These are phyloP conservation scores for Actinemys pallida DNA, from an alignment of 2,113 vertebrate species.

Conservation along the genomic window DNA sequence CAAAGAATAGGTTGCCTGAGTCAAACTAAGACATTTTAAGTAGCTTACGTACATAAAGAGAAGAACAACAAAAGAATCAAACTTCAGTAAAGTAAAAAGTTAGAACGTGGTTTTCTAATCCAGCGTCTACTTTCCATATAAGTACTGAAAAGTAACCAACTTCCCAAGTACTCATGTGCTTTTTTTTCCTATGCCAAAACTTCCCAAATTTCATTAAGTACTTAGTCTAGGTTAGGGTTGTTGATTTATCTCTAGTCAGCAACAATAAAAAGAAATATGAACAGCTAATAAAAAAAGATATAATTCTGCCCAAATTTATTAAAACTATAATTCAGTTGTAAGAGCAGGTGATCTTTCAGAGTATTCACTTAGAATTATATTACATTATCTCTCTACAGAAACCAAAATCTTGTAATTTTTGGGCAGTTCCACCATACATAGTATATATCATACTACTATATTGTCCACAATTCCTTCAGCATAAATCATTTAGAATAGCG, in stretches of 20 bases:
- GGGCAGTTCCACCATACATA: background rate
- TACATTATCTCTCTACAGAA: background rate
- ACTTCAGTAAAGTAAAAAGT: constrained; percentile 8
- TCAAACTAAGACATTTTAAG: background rate
- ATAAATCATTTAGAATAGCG: background rate
- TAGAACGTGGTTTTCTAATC: constrained; percentile 3
- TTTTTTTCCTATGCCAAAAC: constrained; percentile 15
- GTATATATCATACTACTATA: background rate
- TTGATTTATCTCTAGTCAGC: constrained; percentile 47
- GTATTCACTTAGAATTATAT: background rate
- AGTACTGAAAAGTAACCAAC: background rate
- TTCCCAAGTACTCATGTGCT: constrained; percentile 46
- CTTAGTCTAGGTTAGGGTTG: background rate
- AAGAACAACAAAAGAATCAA: background rate
- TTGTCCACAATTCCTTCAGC: background rate
- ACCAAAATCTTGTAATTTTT: background rate
- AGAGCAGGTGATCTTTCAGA: background rate
- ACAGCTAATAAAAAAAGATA: background rate
- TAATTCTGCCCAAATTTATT: background rate
- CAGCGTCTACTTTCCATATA: background rate
- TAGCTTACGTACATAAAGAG: background rate
- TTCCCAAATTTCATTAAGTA: constrained; percentile 3
- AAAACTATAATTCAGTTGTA: background rate
- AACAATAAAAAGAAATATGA: constrained; percentile 13
- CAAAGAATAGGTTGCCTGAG: background rate